Evolutionary conservation across 2,113 vertebrate genomes (phyloP).

Genomic region (Dicaeum eximium): DNA sequence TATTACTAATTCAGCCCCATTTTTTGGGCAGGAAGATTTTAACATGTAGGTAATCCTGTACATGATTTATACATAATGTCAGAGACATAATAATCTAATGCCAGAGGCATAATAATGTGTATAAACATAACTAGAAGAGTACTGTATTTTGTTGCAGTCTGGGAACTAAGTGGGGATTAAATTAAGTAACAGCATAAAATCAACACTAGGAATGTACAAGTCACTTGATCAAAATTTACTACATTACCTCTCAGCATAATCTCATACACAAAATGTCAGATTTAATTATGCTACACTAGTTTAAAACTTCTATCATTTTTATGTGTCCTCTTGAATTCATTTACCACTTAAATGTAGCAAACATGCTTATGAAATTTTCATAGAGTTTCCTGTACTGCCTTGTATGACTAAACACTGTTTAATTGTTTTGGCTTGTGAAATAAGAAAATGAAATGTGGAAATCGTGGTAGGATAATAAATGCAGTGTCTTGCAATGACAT

Average conservation of each 20-base stretch:
- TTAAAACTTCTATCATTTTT: background rate
- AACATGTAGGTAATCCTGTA: background rate
- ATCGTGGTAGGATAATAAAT: background rate
- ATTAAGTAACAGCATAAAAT: background rate
- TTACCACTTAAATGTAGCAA: background rate
- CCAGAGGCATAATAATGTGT: background rate
- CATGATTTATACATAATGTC: background rate
- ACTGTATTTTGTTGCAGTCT: background rate
- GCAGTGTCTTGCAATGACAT: background rate
- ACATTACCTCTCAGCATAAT: background rate
- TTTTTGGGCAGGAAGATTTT: background rate
- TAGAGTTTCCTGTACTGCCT: background rate
- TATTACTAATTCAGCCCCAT: background rate
- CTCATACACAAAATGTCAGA: background rate
- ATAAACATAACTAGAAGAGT: background rate
- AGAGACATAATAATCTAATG: background rate
- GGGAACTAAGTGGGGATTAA: background rate
- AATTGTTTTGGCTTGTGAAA: background rate
- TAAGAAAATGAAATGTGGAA: background rate
- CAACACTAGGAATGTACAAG: background rate
- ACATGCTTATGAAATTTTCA: background rate
- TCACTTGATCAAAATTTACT: background rate
- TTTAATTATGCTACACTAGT: background rate
- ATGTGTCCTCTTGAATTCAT: background rate
- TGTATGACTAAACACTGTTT: background rate